Percentiles rank a stretch among this genome's conserved stretches.
Conservation (phyloP, 2,113 vertebrate genomes). For the Gopherus evgoodei region DNA sequence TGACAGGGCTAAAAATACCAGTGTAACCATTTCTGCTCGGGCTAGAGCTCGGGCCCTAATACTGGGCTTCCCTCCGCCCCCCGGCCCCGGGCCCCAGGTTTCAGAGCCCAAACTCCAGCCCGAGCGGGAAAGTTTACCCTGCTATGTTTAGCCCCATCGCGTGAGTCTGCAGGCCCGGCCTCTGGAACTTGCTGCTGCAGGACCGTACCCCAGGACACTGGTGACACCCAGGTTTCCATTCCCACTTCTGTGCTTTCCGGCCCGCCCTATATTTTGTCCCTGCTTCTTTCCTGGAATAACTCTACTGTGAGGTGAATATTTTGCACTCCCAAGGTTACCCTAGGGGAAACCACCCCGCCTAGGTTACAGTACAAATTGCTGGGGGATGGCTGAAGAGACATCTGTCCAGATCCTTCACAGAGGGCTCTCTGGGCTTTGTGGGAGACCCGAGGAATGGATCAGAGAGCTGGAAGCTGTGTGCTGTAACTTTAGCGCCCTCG, state of each 20-base stretch:
- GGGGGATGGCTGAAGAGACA: neutral
- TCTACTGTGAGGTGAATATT: neutral
- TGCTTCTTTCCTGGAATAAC: neutral
- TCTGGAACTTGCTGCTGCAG: neutral
- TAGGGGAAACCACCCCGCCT: neutral
- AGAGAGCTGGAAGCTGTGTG: neutral
- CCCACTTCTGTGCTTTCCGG: no score
- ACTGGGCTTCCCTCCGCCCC: no score
- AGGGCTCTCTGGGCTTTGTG: neutral
- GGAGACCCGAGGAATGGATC: no score
- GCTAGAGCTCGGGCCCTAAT: neutral
- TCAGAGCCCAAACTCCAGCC: neutral
- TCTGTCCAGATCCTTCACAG: neutral
- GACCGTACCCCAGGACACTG: no score
- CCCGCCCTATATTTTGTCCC: no score
- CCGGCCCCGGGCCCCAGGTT: rapidly evolving
- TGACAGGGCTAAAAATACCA: neutral
- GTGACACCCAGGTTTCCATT: neutral
- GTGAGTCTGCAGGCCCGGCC: neutral
- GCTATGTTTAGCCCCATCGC: no score
- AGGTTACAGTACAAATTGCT: neutral
- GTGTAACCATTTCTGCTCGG: no score
- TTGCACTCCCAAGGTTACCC: neutral
- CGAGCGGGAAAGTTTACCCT: neutral
- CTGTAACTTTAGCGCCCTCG: no score